Conservation (phyloP, 1,140 invertebrate genomes). For the Leucophenga varia region DNA sequence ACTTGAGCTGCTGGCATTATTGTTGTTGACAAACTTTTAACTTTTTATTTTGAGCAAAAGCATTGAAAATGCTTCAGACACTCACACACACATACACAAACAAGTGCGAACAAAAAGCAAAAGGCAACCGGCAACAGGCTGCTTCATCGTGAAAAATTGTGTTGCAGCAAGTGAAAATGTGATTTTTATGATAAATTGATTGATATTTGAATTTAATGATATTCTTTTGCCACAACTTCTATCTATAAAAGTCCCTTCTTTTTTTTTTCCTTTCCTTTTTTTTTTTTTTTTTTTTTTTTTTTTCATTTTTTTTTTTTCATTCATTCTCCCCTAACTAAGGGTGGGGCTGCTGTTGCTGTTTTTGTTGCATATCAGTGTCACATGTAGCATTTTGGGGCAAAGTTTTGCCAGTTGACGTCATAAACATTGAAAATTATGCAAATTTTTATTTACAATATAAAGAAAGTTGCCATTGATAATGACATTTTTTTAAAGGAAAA, state of each 20-base stretch:
- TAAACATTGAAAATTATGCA: conserved; percentile 44
- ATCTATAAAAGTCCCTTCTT: conserved; percentile 9
- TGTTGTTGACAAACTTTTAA: no score
- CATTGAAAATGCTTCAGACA: no score
- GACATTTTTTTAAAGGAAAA: conserved; percentile 51
- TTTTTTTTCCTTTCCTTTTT: conserved; percentile 45
- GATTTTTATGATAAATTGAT: conserved; percentile 49
- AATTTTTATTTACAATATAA: conserved; percentile 38
- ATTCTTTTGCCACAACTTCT: conserved; percentile 18
- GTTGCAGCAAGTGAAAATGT: not conserved
- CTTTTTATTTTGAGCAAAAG: no score
- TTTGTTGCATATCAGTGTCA: no score
- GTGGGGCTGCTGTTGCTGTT: no score
- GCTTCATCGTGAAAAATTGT: no score
- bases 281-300: conserved; percentile 5
- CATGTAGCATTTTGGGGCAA: not conserved
- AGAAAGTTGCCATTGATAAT: conserved; percentile 48
- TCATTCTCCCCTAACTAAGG: no score
- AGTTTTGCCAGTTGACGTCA: not conserved
- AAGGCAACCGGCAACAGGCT: no score
- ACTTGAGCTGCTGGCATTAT: no score
- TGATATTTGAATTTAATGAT: conserved; percentile 55
- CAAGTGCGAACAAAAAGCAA: no score
- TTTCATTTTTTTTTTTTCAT: conserved; percentile 51
- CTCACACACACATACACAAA: no score